Percentiles rank a stretch among this genome's conserved stretches.
Evolutionary conservation across 2,888 invertebrate genomes (phyloP).

Genomic region (Branchipolynoe longqiensis): DNA sequence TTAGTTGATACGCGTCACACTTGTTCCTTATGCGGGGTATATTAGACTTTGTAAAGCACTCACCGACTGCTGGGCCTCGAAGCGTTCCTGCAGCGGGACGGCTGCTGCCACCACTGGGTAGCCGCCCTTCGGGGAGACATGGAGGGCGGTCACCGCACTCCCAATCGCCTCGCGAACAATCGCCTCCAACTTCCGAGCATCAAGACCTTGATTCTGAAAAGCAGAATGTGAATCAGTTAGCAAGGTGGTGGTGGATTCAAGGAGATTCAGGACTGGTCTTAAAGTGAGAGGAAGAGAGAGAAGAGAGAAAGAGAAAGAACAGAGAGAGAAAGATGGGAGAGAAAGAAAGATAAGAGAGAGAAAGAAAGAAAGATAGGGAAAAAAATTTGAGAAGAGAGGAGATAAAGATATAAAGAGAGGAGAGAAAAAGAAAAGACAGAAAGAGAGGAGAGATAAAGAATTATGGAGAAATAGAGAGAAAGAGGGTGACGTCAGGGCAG

Average conservation of each 20-base stretch:
- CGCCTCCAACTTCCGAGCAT: slow-evolving; percentile 47
- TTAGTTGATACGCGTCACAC: no score
- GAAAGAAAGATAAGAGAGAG: neutral
- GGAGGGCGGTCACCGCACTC: slow-evolving; percentile 5
- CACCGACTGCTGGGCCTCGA: slow-evolving; percentile 52
- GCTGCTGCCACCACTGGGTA: slow-evolving; percentile 45
- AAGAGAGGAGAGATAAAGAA: neutral
- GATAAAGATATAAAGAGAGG: neutral
- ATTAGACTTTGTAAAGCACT: no score
- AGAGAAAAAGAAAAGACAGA: neutral
- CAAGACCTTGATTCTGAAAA: slow-evolving; percentile 55
- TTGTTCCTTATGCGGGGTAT: no score
- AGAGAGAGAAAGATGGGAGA: neutral
- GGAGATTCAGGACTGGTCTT: no score
- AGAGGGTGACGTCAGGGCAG: neutral
- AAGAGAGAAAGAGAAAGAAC: neutral
- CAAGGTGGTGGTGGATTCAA: neutral
- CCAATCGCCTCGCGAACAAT: slow-evolving; percentile 48
- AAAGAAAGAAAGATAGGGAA: neutral
- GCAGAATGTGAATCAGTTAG: neutral
- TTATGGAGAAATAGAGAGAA: neutral
- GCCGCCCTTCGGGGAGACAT: slow-evolving; percentile 59
- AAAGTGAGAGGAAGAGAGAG: neutral
- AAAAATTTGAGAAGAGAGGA: neutral
- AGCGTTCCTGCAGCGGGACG: slow-evolving; percentile 7